Percentiles rank a stretch among this genome's conserved stretches.
These are phyloP conservation scores for Xestoiulus laeticollis DNA, from an alignment of 2,888 invertebrate genomes.

Conservation along the genomic window DNA sequence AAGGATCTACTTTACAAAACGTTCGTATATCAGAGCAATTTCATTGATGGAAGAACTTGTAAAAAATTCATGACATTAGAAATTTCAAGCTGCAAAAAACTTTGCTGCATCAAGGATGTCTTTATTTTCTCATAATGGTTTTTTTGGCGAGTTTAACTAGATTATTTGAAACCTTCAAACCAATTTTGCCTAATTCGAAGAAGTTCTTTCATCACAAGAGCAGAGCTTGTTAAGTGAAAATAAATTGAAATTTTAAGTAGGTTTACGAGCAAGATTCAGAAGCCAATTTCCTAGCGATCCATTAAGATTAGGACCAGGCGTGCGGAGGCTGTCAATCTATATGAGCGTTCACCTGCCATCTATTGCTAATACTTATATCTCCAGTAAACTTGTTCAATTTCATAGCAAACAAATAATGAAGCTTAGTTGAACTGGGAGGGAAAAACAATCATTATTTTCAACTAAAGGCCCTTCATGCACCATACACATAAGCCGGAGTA, in stretches of 20 bases:
- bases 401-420: not conserved
- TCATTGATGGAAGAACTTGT: not conserved
- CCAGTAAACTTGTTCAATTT: not conserved
- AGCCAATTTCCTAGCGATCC: slow-evolving; percentile 19
- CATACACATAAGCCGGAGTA: not conserved
- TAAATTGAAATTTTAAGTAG: slow-evolving; percentile 37
- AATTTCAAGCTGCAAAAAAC: not conserved
- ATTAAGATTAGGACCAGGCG: not conserved
- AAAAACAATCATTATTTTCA: slow-evolving; percentile 32
- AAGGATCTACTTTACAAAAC: no score
- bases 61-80: not conserved
- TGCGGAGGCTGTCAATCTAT: not conserved
- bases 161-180: not conserved
- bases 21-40: not conserved
- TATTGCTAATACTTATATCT: slow-evolving; percentile 32
- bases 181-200: not conserved
- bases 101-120: not conserved
- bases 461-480: not conserved
- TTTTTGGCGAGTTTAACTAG: slow-evolving; percentile 1
- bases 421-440: not conserved
- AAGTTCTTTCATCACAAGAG: not conserved
- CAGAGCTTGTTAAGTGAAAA: slow-evolving; percentile 33
- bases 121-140: slow-evolving; percentile 26
- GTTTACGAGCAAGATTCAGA: slow-evolving; percentile 15
- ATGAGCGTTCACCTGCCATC: not conserved